Base-by-base conservation (phyloP, 2,113 vertebrate species). In the Epinephelus cyanopodus region DNA sequence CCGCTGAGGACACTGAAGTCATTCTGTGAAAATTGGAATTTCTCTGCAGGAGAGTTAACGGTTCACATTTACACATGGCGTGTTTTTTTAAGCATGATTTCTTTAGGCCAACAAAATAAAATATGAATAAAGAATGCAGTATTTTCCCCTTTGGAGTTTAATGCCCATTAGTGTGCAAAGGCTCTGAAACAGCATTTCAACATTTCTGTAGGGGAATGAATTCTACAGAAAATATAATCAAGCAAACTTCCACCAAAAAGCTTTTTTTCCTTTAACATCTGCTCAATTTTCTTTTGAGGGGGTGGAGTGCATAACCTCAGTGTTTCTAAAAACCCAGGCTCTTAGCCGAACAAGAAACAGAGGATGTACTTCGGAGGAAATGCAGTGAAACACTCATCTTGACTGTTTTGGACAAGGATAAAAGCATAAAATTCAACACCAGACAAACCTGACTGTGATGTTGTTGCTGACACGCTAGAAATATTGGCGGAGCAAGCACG, bases 381-480 rank as follows among this genome's bases (percentile, higher is more conserved):
- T 19, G 13, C n/a, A 69, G 17, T 14, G 11, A 50, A 62, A 3
- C 5, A 8, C 23, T 67, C 23, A 54, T 67, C 48, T 57, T 61
- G 19, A 56, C 7, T 42, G 58, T 33, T 65, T 74, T 70, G 50
- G 37, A 71, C 11, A 54, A 23, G 53, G 21, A 79, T 76, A 70
- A 80, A 77, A 77, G 4, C 53, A 53, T 27, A 61, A 50, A 77
- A 62, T 54, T 39, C 42, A 64, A 37, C 11, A 33, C 39, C 58
- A 62, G 64, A 83, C 19, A 37, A 48, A 45, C 53, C 18, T 37
- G 23, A 39, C 64, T 53, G 45, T 61, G 70, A 87, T 5, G 64
- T 64, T 73, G 42, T 2, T 78, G 64, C 82, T 81, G 83, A 88
- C 72, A 67, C 7, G 21, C 64, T 73, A 37, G 23, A 81, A 84